phyloP scores from a whole-genome alignment of 2,888 invertebrate species.

The Ceriagrion tenellum region DNA sequence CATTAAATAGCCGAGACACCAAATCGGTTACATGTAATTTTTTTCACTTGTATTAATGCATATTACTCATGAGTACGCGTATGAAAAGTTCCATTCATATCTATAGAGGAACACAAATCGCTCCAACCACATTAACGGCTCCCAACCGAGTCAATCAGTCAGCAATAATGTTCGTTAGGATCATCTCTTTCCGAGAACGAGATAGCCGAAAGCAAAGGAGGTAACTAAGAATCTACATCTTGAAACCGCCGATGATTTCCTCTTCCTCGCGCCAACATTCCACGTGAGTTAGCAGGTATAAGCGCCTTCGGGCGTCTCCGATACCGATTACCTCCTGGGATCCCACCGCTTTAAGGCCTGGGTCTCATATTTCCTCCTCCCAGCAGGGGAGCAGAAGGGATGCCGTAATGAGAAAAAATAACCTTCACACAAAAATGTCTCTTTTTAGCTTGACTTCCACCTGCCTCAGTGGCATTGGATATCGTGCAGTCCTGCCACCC shows the following conservation, averaged over 20 bases:
- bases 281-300: neutral
- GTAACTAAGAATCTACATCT: no score
- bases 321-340: neutral
- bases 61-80: no score
- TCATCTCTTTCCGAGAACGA: no score
- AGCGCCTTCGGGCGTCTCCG: neutral
- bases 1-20: no score
- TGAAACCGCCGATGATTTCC: neutral
- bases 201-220: no score
- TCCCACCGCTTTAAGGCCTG: neutral
- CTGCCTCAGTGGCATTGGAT: neutral
- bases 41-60: no score
- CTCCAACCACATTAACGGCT: no score
- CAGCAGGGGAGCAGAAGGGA: neutral
- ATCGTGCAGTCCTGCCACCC: neutral
- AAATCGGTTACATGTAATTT: no score
- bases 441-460: neutral
- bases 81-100: no score
- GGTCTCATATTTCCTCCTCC: neutral
- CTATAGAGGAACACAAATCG: no score
- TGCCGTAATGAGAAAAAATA: neutral
- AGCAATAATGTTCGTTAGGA: no score
- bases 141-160: no score
- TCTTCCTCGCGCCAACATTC: neutral
- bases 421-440: neutral